phyloP scores from a whole-genome alignment of 2,797 vertebrate species.

The Halcyon badia region DNA sequence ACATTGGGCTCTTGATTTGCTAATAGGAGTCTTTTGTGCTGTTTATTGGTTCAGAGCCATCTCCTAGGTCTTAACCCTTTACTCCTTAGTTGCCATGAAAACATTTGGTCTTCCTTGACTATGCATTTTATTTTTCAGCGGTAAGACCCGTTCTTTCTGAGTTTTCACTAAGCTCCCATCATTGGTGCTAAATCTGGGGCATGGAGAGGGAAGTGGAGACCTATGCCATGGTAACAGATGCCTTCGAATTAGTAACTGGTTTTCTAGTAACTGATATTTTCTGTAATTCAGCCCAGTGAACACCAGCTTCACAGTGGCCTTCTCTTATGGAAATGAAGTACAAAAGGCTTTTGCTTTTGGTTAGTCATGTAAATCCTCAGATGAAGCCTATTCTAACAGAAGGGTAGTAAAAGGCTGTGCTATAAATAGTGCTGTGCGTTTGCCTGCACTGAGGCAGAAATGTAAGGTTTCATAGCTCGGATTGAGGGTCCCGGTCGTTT shows the following conservation, averaged over 20 bases:
- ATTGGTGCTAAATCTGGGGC: conserved; percentile 55
- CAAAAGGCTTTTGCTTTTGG: conserved; percentile 70
- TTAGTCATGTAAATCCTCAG: conserved; percentile 64
- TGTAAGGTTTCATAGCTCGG: conserved; percentile 2
- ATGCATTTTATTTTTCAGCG: conserved; percentile 24
- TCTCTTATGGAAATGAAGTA: conserved; percentile 51
- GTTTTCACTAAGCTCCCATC: conserved; percentile 32
- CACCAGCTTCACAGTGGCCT: conserved; percentile 50
- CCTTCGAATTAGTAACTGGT: conserved; percentile 59
- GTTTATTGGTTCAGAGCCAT: conserved; percentile 51
- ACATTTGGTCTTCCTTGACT: conserved; percentile 38
- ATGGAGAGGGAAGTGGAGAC: conserved; percentile 46
- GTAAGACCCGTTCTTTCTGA: neutral
- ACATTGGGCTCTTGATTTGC: conserved; percentile 51
- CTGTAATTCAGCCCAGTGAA: conserved; percentile 42
- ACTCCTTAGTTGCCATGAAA: conserved; percentile 63
- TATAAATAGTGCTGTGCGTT: conserved; percentile 69
- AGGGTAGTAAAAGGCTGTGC: conserved; percentile 58
- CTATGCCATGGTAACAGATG: conserved; percentile 66
- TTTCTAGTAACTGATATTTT: conserved; percentile 66
- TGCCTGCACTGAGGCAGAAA: conserved; percentile 56
- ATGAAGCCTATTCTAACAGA: conserved; percentile 65
- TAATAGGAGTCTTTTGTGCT: conserved; percentile 59
- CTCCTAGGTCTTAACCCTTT: conserved; percentile 61
- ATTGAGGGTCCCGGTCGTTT: neutral